Base-by-base conservation (phyloP, 2,113 vertebrate genomes). In the Xyrauchen texanus region DNA sequence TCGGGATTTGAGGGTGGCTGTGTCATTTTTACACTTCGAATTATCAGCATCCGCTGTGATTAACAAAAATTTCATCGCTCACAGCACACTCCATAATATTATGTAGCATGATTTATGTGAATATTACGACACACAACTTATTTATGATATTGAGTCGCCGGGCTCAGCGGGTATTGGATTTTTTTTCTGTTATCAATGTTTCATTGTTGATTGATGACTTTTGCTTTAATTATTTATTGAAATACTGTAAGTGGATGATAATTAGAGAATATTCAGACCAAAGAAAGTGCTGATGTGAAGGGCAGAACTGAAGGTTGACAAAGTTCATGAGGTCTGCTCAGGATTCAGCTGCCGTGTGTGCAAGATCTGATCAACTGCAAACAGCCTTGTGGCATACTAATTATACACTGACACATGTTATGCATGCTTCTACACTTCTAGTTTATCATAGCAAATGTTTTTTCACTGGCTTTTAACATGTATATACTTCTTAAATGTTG, bases 151-250 rank as follows among this genome's bases (percentile, higher is more conserved):
- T 55, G 58, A 78, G 65, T 77, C 52, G 63, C 49, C 13, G 61
- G 74, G 65, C 77, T 84, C 80, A 76, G 79, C 72, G 15, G 15
- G 72, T 75, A 84, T 83, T 82, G 77, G 77, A 71, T 82, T 84
- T 81, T 42, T 46, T 53, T 65, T 16, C 3, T 57, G 45, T 84
- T 86, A 82, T 82, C 80, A 84, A 74, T 84, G 80, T 86, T 79
- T 80, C 52, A 64, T 45, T 68, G 66, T 84, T 82, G 82, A 86
- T 83, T 82, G 82, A 86, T 86, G 82, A 80, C 77, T 84, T 81
- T 73, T 83, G 47, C 78, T 80, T 86, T 82, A 84, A 86, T 86
- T 82, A 86, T 84, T 79, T 82, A 86, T 82, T 65, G 80, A 86
- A 86, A 84, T 84, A 73, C 79, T 82, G 77, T 80, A 77, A 81